phyloP scores from a whole-genome alignment of 2,113 vertebrate genomes.

The Nothocercus julius region DNA sequence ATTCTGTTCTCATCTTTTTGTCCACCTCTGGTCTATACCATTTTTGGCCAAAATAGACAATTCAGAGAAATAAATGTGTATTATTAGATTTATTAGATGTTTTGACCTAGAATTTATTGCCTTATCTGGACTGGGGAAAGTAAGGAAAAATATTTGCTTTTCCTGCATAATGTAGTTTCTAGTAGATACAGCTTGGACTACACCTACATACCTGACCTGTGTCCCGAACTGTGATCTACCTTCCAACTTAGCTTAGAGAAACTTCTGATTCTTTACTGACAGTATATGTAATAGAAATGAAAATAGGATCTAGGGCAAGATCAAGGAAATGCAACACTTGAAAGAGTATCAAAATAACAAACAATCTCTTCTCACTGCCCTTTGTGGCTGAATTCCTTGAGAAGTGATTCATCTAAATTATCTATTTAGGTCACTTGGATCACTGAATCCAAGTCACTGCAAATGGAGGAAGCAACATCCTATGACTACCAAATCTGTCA shows the following conservation, averaged over 20 bases:
- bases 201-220: no score
- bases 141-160: neutral
- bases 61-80: neutral
- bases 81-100: neutral
- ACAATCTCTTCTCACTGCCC: neutral
- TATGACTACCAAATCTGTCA: neutral
- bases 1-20: neutral
- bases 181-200: neutral
- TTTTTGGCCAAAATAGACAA: neutral
- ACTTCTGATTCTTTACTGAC: neutral
- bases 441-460: neutral
- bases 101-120: neutral
- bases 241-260: rapidly evolving
- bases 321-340: neutral
- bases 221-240: neutral
- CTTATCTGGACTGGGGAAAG: neutral
- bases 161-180: neutral
- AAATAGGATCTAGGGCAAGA: neutral
- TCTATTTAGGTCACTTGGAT: neutral
- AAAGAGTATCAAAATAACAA: neutral
- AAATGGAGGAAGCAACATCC: neutral
- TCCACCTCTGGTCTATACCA: neutral
- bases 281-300: neutral
- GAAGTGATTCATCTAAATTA: neutral
- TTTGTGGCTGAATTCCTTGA: neutral